Base-by-base conservation (phyloP, 2,888 invertebrate genomes). In the Meghimatium bilineatum region DNA sequence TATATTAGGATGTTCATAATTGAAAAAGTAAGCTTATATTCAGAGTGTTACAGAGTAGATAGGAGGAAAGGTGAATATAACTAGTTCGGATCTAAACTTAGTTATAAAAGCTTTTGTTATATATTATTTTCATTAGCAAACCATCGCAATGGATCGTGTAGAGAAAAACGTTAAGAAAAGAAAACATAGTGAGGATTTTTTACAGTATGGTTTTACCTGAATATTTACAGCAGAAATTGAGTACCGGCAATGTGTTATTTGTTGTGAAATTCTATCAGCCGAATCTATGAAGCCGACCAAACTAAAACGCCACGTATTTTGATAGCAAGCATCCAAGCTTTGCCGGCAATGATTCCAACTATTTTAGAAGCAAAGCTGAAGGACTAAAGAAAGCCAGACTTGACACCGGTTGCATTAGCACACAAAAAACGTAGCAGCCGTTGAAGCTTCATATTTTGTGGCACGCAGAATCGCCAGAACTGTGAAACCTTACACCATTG, bases 241-340 rank as follows among this genome's bases (percentile, higher is more conserved):
- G 69, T 20, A 69, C 5, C 69, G 5, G 34, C 69, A 69, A 69
- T 69, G 36, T 36, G 36, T 36, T 36, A 69, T 32, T 34, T 36
- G 20, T 69, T 69, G 34, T 69, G 36, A 60, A 60, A 20, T 60
- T 60, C 44, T 60, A 17, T 60, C 17, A 60, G n/a, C 60, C 60
- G 60, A 60, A 60, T 60, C 26, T 60, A 60, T 60, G 10, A 34
- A 69, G 69, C 69, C 69, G 36, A 69, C 10, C 69, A 69, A 69
- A 69, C 69, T 34, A 36, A 69, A 69, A 69, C 5, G 36, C 36
- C 69, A 69, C n/a, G n/a, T n/a, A 44, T 12, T 69, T n/a, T 69
- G 69, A 29, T 69, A 69, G n/a, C 69, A 69, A 69, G 20, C 69
- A 69, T 69, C 69, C 69, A 23, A 69, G 69, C 32, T 69, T 69